A percentile compares a stretch with the other conserved stretches of the same genome.
Conservation (phyloP, 2,797 vertebrate genomes). For the Nyctibius grandis region DNA sequence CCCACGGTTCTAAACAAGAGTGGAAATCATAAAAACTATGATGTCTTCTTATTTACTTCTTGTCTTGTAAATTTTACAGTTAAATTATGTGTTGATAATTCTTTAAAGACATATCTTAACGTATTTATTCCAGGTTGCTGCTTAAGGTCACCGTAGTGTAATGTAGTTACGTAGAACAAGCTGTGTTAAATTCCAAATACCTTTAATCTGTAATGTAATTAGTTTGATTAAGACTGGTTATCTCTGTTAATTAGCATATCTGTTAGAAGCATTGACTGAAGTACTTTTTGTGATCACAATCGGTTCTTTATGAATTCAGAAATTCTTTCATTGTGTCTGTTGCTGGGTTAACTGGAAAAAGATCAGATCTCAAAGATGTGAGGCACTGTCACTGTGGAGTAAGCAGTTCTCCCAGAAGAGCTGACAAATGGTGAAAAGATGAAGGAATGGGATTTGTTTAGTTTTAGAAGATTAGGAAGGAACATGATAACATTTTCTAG, state of each 20-base stretch:
- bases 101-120: neutral
- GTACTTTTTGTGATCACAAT: constrained; percentile 48
- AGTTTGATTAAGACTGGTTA: constrained; percentile 57
- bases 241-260: constrained; percentile 60
- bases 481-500: constrained; percentile 16
- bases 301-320: constrained; percentile 5
- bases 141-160: neutral
- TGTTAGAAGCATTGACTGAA: constrained; percentile 43
- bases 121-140: neutral
- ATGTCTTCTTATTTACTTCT: neutral
- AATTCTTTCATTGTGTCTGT: neutral
- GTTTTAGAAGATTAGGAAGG: constrained; percentile 37
- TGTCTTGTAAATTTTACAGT: neutral
- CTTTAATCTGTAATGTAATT: constrained; percentile 62
- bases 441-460: constrained; percentile 41
- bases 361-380: constrained; percentile 33
- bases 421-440: constrained; percentile 44
- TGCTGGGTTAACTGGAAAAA: constrained; percentile 7
- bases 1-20: neutral
- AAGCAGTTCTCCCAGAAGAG: neutral
- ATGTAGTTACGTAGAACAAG: neutral
- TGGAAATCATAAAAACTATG: neutral
- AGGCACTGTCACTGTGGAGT: neutral
- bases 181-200: neutral
- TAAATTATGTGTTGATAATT: neutral